These are phyloP conservation scores for Aphis craccivora DNA, from an alignment of 1,140 invertebrate species.

Conservation along the genomic window DNA sequence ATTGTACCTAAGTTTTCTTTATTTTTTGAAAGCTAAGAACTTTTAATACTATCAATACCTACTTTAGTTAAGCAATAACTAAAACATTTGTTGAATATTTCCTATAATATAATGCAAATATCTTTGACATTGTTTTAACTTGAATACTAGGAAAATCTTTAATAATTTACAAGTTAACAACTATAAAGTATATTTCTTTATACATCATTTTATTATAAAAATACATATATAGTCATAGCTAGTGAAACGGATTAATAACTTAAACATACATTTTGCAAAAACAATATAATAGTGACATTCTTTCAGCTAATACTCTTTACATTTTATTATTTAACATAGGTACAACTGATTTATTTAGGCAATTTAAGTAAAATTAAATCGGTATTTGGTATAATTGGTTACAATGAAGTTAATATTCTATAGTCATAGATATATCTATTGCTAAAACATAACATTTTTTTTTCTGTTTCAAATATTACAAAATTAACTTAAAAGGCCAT, in stretches of 20 bases:
- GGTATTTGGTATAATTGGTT: background rate
- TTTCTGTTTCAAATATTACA: background rate
- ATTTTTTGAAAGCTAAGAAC: background rate
- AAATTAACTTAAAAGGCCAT: slow-evolving; percentile 1
- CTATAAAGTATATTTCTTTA: background rate
- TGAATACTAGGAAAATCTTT: background rate
- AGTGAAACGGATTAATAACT: slow-evolving; percentile 5
- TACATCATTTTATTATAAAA: background rate
- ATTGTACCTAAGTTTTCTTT: background rate
- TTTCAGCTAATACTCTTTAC: background rate
- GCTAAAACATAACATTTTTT: background rate
- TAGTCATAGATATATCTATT: background rate
- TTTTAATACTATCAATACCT: background rate
- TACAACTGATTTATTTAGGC: background rate
- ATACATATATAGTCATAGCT: background rate
- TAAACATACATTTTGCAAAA: background rate
- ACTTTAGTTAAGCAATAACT: background rate
- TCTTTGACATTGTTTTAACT: background rate
- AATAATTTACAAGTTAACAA: background rate
- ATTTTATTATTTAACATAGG: background rate
- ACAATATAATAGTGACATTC: background rate
- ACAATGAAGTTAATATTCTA: background rate
- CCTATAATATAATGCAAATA: background rate
- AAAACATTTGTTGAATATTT: background rate
- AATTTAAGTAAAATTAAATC: background rate